These are phyloP conservation scores for Cydia amplana DNA, from an alignment of 1,140 invertebrate genomes.

Conservation along the genomic window DNA sequence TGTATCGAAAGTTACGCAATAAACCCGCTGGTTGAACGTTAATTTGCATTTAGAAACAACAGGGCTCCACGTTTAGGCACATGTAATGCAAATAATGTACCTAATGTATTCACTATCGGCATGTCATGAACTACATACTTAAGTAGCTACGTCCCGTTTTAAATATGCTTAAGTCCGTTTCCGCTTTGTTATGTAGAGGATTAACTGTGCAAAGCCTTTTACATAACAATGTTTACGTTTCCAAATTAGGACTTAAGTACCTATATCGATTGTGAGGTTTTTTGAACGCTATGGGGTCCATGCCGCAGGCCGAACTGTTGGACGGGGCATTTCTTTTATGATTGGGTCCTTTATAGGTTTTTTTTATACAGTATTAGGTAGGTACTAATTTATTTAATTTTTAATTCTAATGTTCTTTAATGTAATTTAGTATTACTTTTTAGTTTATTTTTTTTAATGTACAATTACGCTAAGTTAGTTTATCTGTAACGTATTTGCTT, in stretches of 20 bases:
- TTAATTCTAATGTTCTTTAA: too few species aligned
- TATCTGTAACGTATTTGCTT: not conserved
- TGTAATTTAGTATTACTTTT: too few species aligned
- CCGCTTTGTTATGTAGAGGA: not conserved
- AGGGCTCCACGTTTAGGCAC: not conserved
- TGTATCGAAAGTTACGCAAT: too few species aligned
- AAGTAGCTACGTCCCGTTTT: not conserved
- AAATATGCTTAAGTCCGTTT: not conserved
- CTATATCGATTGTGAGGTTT: not conserved
- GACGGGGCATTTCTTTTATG: too few species aligned
- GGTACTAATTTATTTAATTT: too few species aligned
- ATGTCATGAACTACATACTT: not conserved
- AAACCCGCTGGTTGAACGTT: too few species aligned
- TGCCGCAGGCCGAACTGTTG: too few species aligned
- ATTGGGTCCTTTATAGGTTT: too few species aligned
- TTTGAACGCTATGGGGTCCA: not conserved
- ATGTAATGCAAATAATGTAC: too few species aligned
- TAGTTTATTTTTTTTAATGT: too few species aligned
- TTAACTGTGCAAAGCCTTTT: conserved; percentile 16
- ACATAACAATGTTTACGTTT: conserved; percentile 12
- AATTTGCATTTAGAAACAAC: not conserved
- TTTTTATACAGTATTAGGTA: too few species aligned
- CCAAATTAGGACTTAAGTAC: not conserved
- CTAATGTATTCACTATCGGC: not conserved
- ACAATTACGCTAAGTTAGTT: too few species aligned